These are phyloP conservation scores for Platyscapa corneri DNA, from an alignment of 1,140 invertebrate species.

Conservation along the genomic window DNA sequence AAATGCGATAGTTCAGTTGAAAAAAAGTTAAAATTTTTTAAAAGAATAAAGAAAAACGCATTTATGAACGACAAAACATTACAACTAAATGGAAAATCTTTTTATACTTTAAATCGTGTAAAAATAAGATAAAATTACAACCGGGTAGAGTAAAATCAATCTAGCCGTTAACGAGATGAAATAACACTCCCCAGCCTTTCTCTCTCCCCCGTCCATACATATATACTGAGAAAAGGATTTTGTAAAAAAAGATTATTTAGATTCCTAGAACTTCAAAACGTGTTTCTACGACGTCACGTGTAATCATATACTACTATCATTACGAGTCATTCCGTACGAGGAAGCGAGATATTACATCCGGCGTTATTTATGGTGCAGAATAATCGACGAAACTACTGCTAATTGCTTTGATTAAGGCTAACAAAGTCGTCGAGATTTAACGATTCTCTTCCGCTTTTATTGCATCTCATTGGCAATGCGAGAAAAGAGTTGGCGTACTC, in stretches of 20 bases:
- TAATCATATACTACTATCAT: not conserved
- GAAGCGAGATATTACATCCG: not conserved
- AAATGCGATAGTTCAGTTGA: too few species aligned
- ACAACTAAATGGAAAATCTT: not conserved
- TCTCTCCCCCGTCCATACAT: too few species aligned
- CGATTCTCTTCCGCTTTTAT: not conserved
- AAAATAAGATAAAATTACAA: not conserved
- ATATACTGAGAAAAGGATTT: not conserved
- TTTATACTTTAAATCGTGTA: not conserved
- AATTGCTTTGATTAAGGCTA: constrained; percentile 38
- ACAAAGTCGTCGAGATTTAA: constrained; percentile 30
- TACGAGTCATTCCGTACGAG: not conserved
- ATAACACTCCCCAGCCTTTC: not conserved
- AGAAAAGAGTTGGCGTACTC: constrained; percentile 3
- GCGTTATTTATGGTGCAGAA: not conserved
- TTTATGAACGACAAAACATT: not conserved
- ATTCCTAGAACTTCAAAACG: not conserved
- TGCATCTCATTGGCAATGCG: constrained; percentile 18
- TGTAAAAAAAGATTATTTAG: not conserved
- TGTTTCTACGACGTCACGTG: not conserved
- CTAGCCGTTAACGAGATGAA: not conserved
- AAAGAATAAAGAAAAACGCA: not conserved
- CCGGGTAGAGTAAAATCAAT: not conserved
- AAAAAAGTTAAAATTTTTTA: too few species aligned
- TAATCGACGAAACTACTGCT: constrained; percentile 17